phyloP scores from a whole-genome alignment of 1,140 invertebrate genomes.

The Caenorhabditis remanei region DNA sequence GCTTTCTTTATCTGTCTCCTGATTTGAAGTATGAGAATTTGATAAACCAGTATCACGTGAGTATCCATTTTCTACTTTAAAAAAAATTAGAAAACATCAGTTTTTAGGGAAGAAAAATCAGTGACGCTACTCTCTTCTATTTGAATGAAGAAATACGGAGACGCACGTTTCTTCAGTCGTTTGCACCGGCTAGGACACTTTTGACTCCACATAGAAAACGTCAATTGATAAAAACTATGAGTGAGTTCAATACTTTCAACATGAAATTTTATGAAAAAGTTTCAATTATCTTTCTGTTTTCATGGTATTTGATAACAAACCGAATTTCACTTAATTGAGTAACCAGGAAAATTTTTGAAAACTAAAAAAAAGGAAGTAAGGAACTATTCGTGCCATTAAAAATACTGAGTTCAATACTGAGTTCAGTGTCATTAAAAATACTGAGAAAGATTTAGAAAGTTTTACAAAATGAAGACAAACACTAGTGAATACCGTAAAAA shows the following conservation, averaged over 20 bases:
- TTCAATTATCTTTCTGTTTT: no score
- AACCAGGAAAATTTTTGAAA: no score
- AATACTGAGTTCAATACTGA: no score
- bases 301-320: no score
- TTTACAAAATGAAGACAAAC: no score
- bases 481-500: no score
- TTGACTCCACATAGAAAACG: constrained; percentile 37
- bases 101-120: background rate
- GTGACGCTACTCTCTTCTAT: background rate
- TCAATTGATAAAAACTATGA: constrained; percentile 21
- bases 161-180: background rate
- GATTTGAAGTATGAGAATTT: constrained; percentile 10
- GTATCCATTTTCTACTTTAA: background rate
- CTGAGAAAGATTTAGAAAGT: no score
- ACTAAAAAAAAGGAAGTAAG: background rate
- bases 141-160: background rate
- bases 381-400: background rate
- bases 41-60: background rate
- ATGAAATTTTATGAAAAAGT: background rate
- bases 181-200: background rate
- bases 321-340: no score
- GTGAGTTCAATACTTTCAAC: background rate
- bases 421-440: no score
- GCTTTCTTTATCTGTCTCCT: background rate
- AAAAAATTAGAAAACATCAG: background rate